Evolutionary conservation across 2,888 invertebrate species (phyloP).

Genomic region (Agapostemon virescens): DNA sequence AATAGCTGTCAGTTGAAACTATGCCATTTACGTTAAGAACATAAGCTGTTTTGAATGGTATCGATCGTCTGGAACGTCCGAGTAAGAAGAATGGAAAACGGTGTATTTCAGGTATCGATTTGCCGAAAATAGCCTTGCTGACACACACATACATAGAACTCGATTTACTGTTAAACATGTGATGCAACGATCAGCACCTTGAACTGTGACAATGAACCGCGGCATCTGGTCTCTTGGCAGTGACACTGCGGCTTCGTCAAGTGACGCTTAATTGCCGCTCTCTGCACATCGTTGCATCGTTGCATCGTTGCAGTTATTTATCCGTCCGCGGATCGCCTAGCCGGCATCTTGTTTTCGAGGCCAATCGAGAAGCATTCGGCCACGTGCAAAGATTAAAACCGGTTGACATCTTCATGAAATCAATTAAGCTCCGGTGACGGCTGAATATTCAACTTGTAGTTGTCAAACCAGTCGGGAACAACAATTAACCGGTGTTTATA

Average conservation of each 20-base stretch:
- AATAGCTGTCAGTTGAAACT: not conserved
- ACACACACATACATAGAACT: conserved; percentile 2
- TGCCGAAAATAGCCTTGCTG: conserved; percentile 28
- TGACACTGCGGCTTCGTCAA: conserved; percentile 51
- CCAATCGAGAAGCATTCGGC: not conserved
- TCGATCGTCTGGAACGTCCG: not conserved
- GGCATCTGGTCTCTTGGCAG: conserved; percentile 51
- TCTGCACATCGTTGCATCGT: conserved; percentile 25
- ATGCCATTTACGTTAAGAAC: not conserved
- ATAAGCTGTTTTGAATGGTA: not conserved
- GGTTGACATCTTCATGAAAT: conserved; percentile 10
- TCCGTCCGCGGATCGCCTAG: conserved; percentile 35
- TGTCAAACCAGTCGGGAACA: not conserved
- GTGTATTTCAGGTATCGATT: conserved; percentile 25
- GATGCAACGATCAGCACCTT: conserved; percentile 66
- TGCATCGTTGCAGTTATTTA: conserved; percentile 41
- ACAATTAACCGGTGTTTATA: not conserved
- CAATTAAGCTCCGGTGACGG: not conserved
- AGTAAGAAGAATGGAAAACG: conserved; percentile 8
- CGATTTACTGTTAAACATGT: conserved; percentile 36
- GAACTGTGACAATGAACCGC: conserved; percentile 76
- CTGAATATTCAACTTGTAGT: conserved; percentile 5
- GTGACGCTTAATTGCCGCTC: conserved; percentile 51
- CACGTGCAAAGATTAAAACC: conserved; percentile 11
- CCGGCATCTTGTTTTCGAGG: conserved; percentile 12